Percentiles rank a stretch among this genome's conserved stretches.
Evolutionary conservation across 2,797 vertebrate genomes (phyloP).

Genomic region (Falco biarmicus): DNA sequence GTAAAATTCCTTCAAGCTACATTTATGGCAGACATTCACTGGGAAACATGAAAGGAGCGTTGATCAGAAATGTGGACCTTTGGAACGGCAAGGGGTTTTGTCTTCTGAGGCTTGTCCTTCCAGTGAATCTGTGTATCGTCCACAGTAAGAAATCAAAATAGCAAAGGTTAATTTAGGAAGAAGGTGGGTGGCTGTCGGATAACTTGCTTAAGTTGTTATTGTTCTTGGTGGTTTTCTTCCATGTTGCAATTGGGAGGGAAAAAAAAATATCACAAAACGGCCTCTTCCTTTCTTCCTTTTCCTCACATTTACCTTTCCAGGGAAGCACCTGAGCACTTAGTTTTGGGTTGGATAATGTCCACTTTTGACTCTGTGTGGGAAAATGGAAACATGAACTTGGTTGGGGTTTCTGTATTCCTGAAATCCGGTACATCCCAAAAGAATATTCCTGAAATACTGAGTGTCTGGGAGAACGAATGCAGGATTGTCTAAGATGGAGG

Average conservation of each 20-base stretch:
- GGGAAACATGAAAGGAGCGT: not conserved
- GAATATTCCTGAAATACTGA: not conserved
- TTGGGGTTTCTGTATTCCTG: not conserved
- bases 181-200: not conserved
- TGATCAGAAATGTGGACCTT: not conserved
- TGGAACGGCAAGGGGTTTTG: not conserved
- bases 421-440: rapidly evolving
- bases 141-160: not conserved
- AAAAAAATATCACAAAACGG: rapidly evolving
- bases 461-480: not conserved
- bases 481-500: not conserved
- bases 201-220: not conserved
- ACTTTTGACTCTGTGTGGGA: not conserved
- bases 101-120: not conserved
- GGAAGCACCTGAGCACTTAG: not conserved
- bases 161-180: not conserved
- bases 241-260: no score
- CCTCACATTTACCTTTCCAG: not conserved
- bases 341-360: not conserved
- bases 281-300: not conserved
- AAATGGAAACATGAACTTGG: not conserved
- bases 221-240: not conserved
- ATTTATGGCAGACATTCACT: rapidly evolving
- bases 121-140: not conserved
- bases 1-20: not conserved